A percentile compares a stretch with the other conserved stretches of the same genome.
Evolutionary conservation across 2,113 vertebrate genomes (phyloP).

Genomic region (Brachyhypopomus occidentalis): DNA sequence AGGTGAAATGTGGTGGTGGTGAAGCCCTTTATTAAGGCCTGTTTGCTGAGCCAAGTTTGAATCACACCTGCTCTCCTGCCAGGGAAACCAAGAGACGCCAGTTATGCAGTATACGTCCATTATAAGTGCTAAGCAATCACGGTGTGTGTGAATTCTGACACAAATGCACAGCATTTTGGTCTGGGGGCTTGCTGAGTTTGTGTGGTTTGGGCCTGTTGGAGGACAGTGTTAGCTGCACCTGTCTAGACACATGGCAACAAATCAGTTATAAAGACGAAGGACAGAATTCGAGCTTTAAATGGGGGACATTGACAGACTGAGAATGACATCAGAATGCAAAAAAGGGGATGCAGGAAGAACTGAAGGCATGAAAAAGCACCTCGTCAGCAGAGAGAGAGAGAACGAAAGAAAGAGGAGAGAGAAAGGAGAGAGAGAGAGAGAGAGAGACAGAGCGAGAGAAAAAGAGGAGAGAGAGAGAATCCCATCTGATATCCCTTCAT

Average conservation of each 20-base stretch:
- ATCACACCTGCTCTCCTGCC: slow-evolving; percentile 38
- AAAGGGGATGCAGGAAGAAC: too few relatives aligned
- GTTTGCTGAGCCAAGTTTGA: slow-evolving; percentile 46
- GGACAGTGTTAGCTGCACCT: too few relatives aligned
- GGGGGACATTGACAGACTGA: too few relatives aligned
- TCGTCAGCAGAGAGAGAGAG: slow-evolving; percentile 47
- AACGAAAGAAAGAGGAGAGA: slow-evolving; percentile 26
- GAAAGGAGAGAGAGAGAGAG: slow-evolving; percentile 38
- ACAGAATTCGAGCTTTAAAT: background rate
- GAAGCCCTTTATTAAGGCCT: slow-evolving; percentile 54
- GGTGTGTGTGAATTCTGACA: background rate
- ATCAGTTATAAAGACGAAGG: background rate
- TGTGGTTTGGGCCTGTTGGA: background rate
- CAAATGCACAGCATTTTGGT: background rate
- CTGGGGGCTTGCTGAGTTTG: background rate
- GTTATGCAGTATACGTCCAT: slow-evolving; percentile 13
- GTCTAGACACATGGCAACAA: background rate
- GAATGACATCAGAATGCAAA: too few relatives aligned
- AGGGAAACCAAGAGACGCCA: slow-evolving; percentile 17
- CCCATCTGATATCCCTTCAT: slow-evolving; percentile 63
- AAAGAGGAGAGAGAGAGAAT: slow-evolving; percentile 29
- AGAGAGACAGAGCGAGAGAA: slow-evolving; percentile 34
- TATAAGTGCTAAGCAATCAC: slow-evolving; percentile 11
- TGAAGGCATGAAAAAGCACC: background rate
- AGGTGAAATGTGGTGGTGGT: slow-evolving; percentile 52